Percentiles rank a stretch among this genome's conserved stretches.
phyloP scores from a whole-genome alignment of 2,113 vertebrate species.

The Grantiella picta region DNA sequence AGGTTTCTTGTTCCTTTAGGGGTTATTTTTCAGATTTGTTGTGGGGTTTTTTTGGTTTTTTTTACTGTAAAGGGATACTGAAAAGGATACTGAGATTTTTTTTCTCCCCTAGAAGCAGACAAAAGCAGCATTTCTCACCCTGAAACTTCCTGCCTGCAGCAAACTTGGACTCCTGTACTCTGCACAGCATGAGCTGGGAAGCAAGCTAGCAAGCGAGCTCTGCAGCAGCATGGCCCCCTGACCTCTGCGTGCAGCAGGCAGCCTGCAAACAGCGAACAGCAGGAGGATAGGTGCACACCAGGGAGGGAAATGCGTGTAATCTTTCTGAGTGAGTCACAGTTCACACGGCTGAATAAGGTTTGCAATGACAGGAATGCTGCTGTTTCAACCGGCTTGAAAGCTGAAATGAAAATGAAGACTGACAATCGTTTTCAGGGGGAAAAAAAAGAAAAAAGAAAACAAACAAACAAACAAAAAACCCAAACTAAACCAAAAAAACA shows the following conservation, averaged over 20 bases:
- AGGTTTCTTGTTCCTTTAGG: neutral
- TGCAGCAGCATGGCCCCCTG: neutral
- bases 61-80: neutral
- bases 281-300: neutral
- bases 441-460: neutral
- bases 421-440: neutral
- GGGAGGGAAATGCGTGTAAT: neutral
- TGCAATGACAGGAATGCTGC: slow-evolving; percentile 21
- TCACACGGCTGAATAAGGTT: neutral
- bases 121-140: neutral
- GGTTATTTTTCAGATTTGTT: neutral
- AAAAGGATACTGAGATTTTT: neutral
- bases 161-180: neutral
- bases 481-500: neutral
- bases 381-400: slow-evolving; percentile 25
- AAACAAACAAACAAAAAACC: neutral
- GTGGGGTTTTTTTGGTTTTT: neutral
- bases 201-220: neutral
- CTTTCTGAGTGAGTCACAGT: slow-evolving; percentile 29
- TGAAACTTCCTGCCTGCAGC: neutral
- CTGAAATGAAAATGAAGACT: slow-evolving; percentile 39
- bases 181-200: neutral
- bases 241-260: neutral
- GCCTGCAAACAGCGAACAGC: neutral
- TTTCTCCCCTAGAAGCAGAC: neutral